A percentile compares a stretch with the other conserved stretches of the same genome.
Conservation (phyloP, 2,797 vertebrate genomes). For the Rhinella marina region DNA sequence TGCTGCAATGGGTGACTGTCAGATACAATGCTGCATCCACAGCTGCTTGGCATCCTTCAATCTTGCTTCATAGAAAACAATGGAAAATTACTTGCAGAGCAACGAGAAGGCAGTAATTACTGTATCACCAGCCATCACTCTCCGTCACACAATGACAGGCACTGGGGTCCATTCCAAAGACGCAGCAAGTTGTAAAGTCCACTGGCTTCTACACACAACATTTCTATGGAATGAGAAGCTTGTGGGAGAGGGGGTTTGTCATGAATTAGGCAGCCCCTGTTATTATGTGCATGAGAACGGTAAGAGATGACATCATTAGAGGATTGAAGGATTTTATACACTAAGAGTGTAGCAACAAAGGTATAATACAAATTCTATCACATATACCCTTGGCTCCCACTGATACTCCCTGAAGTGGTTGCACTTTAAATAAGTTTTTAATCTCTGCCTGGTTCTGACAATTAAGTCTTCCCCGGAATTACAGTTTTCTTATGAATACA, state of each 20-base stretch:
- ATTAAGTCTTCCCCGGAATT: background rate
- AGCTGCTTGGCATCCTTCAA: background rate
- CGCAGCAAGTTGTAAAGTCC: background rate
- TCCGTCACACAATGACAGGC: background rate
- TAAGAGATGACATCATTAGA: background rate
- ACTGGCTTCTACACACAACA: background rate
- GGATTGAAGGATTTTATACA: background rate
- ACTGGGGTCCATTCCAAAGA: background rate
- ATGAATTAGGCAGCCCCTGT: background rate
- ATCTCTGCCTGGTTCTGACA: background rate
- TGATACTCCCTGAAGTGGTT: background rate
- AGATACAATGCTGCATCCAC: background rate
- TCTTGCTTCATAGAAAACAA: conserved; percentile 57
- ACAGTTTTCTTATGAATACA: background rate
- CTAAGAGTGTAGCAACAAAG: background rate
- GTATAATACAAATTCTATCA: background rate
- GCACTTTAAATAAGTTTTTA: background rate
- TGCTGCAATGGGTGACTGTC: background rate
- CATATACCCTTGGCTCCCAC: background rate
- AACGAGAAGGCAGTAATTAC: background rate
- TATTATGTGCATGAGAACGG: background rate
- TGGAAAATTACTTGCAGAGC: conserved; percentile 12
- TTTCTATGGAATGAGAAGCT: background rate
- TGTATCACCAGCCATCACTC: background rate
- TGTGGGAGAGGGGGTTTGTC: background rate